phyloP scores from a whole-genome alignment of 2,888 invertebrate species.

The Plutella xylostella region DNA sequence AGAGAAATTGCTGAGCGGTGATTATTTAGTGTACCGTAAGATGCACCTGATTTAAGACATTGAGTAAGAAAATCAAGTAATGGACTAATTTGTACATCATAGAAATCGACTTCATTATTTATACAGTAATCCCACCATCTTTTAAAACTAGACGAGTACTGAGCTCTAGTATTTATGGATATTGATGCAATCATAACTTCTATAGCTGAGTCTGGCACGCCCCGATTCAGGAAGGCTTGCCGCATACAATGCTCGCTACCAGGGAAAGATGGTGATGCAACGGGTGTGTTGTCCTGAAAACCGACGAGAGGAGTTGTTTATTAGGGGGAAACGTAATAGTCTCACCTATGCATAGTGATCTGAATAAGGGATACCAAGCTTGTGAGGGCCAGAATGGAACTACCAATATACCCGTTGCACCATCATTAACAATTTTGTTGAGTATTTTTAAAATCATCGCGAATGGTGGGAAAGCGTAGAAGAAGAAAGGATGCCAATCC shows the following conservation, averaged over 20 bases:
- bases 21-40: neutral
- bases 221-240: slow-evolving; percentile 10
- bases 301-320: slow-evolving; percentile 12
- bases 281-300: slow-evolving; percentile 16
- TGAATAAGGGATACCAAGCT: neutral
- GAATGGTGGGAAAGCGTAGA: slow-evolving; percentile 17
- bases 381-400: slow-evolving; percentile 7
- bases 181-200: slow-evolving; percentile 15
- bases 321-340: slow-evolving; percentile 8
- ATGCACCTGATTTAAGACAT: neutral
- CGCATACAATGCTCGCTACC: slow-evolving; percentile 12
- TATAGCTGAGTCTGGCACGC: slow-evolving; percentile 9
- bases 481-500: neutral
- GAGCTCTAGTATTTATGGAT: slow-evolving; percentile 11
- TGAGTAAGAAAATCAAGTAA: neutral
- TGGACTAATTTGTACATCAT: neutral
- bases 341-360: neutral
- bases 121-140: slow-evolving; percentile 14
- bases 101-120: slow-evolving; percentile 1
- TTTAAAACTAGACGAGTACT: slow-evolving; percentile 13
- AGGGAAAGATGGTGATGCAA: slow-evolving; percentile 8
- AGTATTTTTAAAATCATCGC: slow-evolving; percentile 10
- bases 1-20: neutral
- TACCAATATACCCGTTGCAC: slow-evolving; percentile 11
- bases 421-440: slow-evolving; percentile 13